phyloP scores from a whole-genome alignment of 1,140 invertebrate species.

The Nylanderia fulva region DNA sequence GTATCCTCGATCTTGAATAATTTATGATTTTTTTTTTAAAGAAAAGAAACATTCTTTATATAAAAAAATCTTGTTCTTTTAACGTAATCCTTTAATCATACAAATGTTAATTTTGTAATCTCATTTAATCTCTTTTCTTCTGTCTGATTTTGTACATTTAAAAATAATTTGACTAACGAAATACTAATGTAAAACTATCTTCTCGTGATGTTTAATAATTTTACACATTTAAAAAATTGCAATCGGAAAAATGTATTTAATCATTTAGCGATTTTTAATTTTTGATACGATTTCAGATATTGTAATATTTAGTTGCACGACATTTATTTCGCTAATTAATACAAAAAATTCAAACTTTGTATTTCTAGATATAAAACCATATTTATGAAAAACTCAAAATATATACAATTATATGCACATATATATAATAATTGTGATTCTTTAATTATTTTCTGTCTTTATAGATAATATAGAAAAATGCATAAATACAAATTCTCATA shows the following conservation, averaged over 20 bases:
- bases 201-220: too few species aligned
- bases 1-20: constrained; percentile 56
- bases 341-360: too few species aligned
- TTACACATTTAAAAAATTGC: too few species aligned
- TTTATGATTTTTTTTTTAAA: not conserved
- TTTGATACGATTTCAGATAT: too few species aligned
- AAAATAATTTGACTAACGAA: not conserved
- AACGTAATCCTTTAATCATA: not conserved
- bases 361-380: not conserved
- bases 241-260: too few species aligned
- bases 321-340: too few species aligned
- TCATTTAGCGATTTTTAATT: too few species aligned
- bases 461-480: not conserved
- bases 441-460: not conserved
- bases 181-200: too few species aligned
- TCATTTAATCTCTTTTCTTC: not conserved
- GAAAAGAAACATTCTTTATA: not conserved
- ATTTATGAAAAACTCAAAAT: not conserved
- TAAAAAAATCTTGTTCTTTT: not conserved
- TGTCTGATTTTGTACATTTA: not conserved
- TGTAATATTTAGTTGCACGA: too few species aligned
- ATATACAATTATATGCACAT: not conserved
- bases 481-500: not conserved
- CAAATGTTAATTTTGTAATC: not conserved
- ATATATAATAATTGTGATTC: not conserved